These are phyloP conservation scores for Xerus rutilus DNA, from an alignment of 2,797 vertebrate genomes.

Conservation along the genomic window DNA sequence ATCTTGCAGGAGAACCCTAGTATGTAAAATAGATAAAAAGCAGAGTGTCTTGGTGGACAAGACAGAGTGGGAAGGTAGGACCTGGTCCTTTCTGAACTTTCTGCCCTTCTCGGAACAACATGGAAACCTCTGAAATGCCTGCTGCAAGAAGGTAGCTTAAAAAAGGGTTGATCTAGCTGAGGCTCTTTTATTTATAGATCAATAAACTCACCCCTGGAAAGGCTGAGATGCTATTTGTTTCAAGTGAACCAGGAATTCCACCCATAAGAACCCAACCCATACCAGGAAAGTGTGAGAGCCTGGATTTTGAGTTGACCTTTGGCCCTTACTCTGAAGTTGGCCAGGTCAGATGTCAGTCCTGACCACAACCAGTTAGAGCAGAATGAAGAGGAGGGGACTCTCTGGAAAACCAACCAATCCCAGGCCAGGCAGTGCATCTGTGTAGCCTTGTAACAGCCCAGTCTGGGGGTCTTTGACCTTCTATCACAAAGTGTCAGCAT, in stretches of 20 bases:
- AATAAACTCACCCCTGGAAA: not conserved
- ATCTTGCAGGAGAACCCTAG: not conserved
- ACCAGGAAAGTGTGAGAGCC: not conserved
- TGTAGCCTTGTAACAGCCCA: no score
- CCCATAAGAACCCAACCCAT: not conserved
- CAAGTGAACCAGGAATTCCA: not conserved
- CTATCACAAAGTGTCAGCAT: not conserved
- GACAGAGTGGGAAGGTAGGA: not conserved
- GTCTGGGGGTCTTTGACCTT: not conserved
- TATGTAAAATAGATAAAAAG: conserved; percentile 31
- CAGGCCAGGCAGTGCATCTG: fast-evolving
- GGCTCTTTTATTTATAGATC: not conserved
- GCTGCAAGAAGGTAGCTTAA: not conserved
- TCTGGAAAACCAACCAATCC: not conserved
- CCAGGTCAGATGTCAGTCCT: not conserved
- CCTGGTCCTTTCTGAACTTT: not conserved
- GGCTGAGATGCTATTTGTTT: not conserved
- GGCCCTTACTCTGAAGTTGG: not conserved
- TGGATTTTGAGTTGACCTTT: not conserved
- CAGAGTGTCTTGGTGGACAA: not conserved
- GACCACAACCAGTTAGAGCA: not conserved
- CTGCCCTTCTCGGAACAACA: not conserved
- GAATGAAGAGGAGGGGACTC: not conserved
- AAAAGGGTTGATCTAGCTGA: not conserved
- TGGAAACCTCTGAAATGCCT: not conserved